Conservation (phyloP, 1,140 invertebrate genomes). For the Druon quercuslanigerum region DNA sequence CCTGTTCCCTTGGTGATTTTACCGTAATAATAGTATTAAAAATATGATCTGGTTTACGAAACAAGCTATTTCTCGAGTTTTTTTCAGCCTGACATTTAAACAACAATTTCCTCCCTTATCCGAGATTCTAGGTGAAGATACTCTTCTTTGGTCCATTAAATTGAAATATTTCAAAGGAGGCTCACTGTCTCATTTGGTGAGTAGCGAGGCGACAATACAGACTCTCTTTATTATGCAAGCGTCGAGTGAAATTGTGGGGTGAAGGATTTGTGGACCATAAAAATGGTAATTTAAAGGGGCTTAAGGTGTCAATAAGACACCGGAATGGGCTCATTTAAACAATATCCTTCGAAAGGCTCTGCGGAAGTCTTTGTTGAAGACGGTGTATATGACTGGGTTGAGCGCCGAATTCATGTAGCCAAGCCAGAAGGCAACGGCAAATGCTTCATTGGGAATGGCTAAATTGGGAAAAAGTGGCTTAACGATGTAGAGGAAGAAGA, state of each 20-base stretch:
- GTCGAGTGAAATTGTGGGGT: background rate
- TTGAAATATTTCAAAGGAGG: background rate
- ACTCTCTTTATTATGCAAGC: background rate
- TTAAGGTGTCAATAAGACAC: conserved; percentile 33
- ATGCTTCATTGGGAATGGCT: conserved; percentile 88
- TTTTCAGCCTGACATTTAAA: conserved; percentile 7
- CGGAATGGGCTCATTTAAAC: conserved; percentile 85
- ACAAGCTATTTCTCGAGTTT: background rate
- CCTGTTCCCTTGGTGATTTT: no score
- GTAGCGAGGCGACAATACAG: conserved; percentile 16
- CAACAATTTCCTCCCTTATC: background rate
- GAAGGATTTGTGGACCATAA: background rate
- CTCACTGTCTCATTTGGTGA: conserved; percentile 1
- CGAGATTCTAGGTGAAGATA: conserved; percentile 25
- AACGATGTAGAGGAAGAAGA: conserved; percentile 96
- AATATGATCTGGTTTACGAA: no score
- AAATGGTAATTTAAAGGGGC: background rate
- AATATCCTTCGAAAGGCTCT: conserved; percentile 95
- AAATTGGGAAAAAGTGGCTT: conserved; percentile 87
- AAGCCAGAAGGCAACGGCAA: conserved; percentile 98
- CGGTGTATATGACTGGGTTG: conserved; percentile 98
- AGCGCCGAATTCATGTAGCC: conserved; percentile 99
- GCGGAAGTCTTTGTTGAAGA: conserved; percentile 99
- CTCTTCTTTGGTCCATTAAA: conserved; percentile 24
- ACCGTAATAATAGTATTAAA: no score